Evolutionary conservation across 1,140 invertebrate genomes (phyloP).

Genomic region (Lineus longissimus): DNA sequence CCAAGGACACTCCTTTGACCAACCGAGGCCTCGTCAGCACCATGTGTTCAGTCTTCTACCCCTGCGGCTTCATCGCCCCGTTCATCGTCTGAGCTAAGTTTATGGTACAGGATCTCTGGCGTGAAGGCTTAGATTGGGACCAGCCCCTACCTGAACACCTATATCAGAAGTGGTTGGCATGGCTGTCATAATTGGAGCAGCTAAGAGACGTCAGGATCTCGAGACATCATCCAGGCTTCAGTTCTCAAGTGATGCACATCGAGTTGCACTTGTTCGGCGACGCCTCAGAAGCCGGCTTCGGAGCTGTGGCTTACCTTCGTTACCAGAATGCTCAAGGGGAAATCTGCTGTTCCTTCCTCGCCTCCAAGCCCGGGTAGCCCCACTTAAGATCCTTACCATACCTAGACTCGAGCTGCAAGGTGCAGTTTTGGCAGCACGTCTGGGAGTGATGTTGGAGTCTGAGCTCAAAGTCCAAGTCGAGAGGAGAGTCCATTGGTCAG

Average conservation of each 20-base stretch:
- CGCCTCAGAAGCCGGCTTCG: conserved; percentile 8
- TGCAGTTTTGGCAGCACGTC: neutral
- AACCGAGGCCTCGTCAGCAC: neutral
- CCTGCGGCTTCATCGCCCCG: neutral
- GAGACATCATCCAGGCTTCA: too few relatives aligned
- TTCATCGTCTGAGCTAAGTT: neutral
- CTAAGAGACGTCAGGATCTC: too few relatives aligned
- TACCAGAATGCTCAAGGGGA: neutral
- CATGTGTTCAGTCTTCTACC: neutral
- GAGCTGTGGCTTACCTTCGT: conserved; percentile 6
- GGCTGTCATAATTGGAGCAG: too few relatives aligned
- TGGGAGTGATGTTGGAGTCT: neutral
- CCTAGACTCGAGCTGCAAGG: conserved; percentile 4
- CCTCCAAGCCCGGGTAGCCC: neutral
- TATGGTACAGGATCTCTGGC: neutral
- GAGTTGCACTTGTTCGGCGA: conserved; percentile 12
- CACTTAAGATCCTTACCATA: neutral
- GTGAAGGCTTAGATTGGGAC: too few relatives aligned
- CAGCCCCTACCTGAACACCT: too few relatives aligned
- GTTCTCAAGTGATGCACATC: neutral
- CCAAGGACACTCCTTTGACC: neutral
- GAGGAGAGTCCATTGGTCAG: neutral
- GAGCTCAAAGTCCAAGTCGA: neutral
- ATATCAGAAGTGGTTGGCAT: too few relatives aligned
- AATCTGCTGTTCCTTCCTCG: neutral